Evolutionary conservation across 2,888 invertebrate genomes (phyloP).

Genomic region (Nomada fabriciana): DNA sequence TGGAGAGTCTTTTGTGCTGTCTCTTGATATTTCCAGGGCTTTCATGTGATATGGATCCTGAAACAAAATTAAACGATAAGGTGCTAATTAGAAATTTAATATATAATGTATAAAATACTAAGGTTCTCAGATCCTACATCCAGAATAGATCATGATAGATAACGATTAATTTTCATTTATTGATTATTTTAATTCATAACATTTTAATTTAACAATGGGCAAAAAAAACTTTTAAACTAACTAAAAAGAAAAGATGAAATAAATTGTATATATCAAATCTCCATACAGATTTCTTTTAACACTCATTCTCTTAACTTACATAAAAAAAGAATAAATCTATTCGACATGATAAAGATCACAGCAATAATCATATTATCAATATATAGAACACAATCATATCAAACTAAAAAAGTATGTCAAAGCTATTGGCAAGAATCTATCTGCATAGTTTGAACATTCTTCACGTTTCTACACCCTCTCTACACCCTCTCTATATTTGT

Average conservation of each 20-base stretch:
- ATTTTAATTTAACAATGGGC: too few species aligned
- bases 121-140: background rate
- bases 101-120: background rate
- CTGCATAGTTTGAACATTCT: too few species aligned
- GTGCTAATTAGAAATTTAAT: background rate
- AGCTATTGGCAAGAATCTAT: too few species aligned
- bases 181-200: background rate
- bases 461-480: too few species aligned
- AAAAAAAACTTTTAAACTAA: background rate
- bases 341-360: too few species aligned
- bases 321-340: background rate
- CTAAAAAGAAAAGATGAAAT: background rate
- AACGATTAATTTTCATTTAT: too few species aligned
- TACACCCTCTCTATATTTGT: too few species aligned
- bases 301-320: background rate
- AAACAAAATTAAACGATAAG: conserved; percentile 36
- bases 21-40: conserved; percentile 91
- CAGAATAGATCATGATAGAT: background rate
- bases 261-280: too few species aligned
- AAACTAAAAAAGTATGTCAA: too few species aligned
- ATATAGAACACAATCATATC: too few species aligned
- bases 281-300: too few species aligned
- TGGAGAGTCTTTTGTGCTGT: conserved; percentile 94
- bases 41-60: conserved; percentile 93
- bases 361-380: too few species aligned